Conservation (phyloP, 2,888 invertebrate species). For the Drosophila monieri region DNA sequence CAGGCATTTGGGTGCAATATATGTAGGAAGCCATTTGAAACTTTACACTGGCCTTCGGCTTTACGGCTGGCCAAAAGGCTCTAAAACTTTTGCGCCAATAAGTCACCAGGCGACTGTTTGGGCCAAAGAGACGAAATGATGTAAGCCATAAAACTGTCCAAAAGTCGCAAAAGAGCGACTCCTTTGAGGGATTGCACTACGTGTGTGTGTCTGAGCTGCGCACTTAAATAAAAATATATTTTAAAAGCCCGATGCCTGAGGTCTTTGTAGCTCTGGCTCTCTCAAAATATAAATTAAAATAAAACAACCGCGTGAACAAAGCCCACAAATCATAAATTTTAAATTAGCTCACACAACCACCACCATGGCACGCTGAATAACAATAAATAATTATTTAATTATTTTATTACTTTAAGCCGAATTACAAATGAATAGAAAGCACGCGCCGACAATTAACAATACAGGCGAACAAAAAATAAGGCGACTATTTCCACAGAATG, state of each 20-base stretch:
- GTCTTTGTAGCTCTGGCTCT: not conserved
- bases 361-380: conserved; percentile 10
- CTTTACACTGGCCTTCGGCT: conserved; percentile 37
- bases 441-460: conserved; percentile 72
- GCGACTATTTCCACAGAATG: conserved; percentile 41
- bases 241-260: not conserved
- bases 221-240: conserved; percentile 34
- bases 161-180: conserved; percentile 34
- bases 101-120: conserved; percentile 46
- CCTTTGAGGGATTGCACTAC: conserved; percentile 21
- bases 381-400: conserved; percentile 76
- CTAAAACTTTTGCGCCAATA: conserved; percentile 55
- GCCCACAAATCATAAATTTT: conserved; percentile 42
- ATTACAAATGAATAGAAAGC: conserved; percentile 68
- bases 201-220: conserved; percentile 18
- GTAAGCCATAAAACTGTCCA: conserved; percentile 55
- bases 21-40: conserved; percentile 32
- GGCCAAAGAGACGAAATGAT: conserved; percentile 57
- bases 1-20: conserved; percentile 53
- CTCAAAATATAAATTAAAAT: too few relatives aligned
- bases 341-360: conserved; percentile 21
- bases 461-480: conserved; percentile 49
- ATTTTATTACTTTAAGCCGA: conserved; percentile 76
- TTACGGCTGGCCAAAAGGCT: conserved; percentile 19
- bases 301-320: conserved; percentile 19